Evolutionary conservation across 2,797 vertebrate genomes (phyloP).

Genomic region (Capromys pilorides): DNA sequence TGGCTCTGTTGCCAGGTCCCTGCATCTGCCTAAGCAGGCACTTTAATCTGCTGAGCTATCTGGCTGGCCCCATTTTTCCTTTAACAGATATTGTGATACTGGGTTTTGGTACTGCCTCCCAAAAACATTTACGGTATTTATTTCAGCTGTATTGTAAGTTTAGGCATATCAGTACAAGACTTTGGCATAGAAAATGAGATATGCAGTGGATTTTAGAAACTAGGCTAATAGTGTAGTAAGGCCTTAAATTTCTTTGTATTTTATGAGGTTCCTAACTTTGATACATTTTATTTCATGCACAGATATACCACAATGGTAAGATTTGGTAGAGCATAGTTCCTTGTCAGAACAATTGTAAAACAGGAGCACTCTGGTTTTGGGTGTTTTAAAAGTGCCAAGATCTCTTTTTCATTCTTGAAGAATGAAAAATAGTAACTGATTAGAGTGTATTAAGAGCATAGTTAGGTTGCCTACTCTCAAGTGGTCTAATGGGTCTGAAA

Average conservation of each 20-base stretch:
- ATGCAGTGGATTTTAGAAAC: slow-evolving; percentile 37
- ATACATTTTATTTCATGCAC: not conserved
- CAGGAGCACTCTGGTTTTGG: slow-evolving; percentile 33
- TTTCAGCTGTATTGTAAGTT: slow-evolving; percentile 10
- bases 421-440: not conserved
- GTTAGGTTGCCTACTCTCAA: not conserved
- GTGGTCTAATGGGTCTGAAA: slow-evolving; percentile 18
- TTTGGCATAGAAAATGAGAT: slow-evolving; percentile 11
- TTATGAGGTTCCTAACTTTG: slow-evolving; percentile 47
- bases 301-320: not conserved
- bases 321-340: slow-evolving; percentile 46
- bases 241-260: slow-evolving; percentile 26
- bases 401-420: slow-evolving; percentile 38
- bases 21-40: too few species aligned
- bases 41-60: too few species aligned
- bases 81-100: slow-evolving; percentile 7
- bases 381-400: slow-evolving; percentile 49
- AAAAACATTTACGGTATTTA: slow-evolving; percentile 16
- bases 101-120: slow-evolving; percentile 16
- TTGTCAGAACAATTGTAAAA: slow-evolving; percentile 37
- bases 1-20: not conserved
- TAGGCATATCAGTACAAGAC: slow-evolving; percentile 14
- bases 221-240: slow-evolving; percentile 7
- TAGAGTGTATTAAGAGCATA: slow-evolving; percentile 13
- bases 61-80: not conserved